phyloP scores from a whole-genome alignment of 2,113 vertebrate genomes.

The Chaetodon trifascialis region DNA sequence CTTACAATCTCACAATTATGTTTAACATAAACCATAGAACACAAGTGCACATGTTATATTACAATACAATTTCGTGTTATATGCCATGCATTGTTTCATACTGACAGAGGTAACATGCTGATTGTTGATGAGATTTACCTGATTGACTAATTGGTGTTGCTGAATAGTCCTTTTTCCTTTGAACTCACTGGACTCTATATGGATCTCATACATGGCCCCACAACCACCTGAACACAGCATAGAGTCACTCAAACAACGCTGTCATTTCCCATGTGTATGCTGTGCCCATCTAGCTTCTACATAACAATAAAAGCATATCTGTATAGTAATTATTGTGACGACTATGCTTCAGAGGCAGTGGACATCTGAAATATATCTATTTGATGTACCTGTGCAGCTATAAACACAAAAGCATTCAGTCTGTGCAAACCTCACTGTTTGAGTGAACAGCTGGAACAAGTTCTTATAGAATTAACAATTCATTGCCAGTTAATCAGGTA shows the following conservation, averaged over 20 bases:
- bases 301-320: neutral
- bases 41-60: neutral
- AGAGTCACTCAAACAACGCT: constrained; percentile 17
- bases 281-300: neutral
- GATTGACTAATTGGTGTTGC: constrained; percentile 95
- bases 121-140: constrained; percentile 80
- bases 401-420: neutral
- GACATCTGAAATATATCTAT: neutral
- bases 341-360: neutral
- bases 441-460: neutral
- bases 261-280: neutral
- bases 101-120: neutral
- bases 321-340: neutral
- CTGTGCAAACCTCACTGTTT: neutral
- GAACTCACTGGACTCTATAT: constrained; percentile 94
- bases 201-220: constrained; percentile 96
- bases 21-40: too few relatives aligned
- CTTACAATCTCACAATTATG: neutral
- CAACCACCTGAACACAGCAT: constrained; percentile 88
- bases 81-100: neutral
- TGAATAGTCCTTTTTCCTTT: constrained; percentile 91
- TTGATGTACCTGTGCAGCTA: neutral
- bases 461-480: neutral
- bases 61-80: neutral
- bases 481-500: too few relatives aligned